A percentile compares a stretch with the other conserved stretches of the same genome.
Conservation (phyloP, 2,113 vertebrate genomes). For the Pseudonaja textilis region DNA sequence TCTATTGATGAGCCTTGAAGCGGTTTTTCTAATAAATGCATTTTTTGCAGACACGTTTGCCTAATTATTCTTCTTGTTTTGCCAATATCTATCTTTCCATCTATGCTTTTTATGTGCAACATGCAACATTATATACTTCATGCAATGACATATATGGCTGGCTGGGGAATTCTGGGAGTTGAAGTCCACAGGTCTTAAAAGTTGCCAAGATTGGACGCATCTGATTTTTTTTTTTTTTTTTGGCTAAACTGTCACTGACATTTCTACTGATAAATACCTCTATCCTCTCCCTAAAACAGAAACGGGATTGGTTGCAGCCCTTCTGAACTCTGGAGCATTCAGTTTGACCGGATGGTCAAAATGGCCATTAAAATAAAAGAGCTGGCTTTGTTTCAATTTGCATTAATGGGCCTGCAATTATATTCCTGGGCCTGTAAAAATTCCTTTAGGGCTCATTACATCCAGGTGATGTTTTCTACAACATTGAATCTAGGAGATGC, state of each 20-base stretch:
- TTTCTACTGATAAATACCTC: background rate
- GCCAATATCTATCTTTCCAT: background rate
- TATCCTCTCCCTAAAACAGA: background rate
- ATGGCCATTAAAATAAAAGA: background rate
- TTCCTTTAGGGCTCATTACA: background rate
- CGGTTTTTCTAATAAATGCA: background rate
- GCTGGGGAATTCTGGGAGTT: background rate
- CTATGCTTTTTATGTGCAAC: background rate
- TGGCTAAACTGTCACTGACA: background rate
- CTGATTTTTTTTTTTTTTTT: background rate
- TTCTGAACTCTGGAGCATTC: background rate
- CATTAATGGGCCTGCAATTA: background rate
- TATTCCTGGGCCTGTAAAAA: background rate
- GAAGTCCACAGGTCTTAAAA: background rate
- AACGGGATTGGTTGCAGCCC: background rate
- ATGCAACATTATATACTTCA: background rate
- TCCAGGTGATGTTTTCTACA: background rate
- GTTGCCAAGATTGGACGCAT: background rate
- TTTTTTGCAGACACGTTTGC: background rate
- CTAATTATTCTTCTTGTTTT: background rate
- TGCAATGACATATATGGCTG: background rate
- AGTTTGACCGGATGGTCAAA: background rate
- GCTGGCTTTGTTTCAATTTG: background rate
- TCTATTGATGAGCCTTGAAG: background rate
- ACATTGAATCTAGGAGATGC: background rate